A percentile compares a stretch with the other conserved stretches of the same genome.
phyloP scores from a whole-genome alignment of 2,888 invertebrate species.

The Stenodera caucasica region DNA sequence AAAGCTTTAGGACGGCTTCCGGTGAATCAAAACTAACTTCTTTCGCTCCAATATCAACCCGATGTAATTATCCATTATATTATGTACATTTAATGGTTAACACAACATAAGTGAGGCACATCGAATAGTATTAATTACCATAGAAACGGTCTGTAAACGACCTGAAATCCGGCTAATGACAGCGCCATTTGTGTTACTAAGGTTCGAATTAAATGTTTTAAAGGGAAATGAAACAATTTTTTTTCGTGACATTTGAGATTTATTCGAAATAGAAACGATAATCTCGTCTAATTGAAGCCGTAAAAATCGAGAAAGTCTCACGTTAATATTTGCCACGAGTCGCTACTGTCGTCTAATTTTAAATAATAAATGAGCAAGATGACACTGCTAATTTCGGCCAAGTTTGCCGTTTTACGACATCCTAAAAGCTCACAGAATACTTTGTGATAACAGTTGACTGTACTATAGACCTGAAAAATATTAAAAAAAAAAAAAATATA shows the following conservation, averaged over 20 bases:
- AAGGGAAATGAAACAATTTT: too few relatives aligned
- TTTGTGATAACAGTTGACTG: background rate
- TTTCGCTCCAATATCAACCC: too few relatives aligned
- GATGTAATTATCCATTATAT: background rate
- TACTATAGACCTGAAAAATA: background rate
- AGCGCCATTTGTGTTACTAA: background rate
- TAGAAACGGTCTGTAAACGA: background rate
- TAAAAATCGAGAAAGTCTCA: background rate
- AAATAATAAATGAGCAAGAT: constrained; percentile 1
- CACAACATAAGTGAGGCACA: background rate
- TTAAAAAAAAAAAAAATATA: background rate
- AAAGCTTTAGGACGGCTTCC: background rate
- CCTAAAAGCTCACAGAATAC: background rate
- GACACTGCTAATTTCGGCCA: background rate
- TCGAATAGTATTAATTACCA: background rate
- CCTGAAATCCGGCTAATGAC: background rate
- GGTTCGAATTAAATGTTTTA: too few relatives aligned
- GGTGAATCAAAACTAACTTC: background rate
- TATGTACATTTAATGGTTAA: background rate
- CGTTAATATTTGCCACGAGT: background rate
- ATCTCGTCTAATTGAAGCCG: background rate
- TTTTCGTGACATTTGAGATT: too few relatives aligned
- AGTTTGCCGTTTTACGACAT: background rate
- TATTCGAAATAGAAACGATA: too few relatives aligned
- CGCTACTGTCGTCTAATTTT: background rate